phyloP scores from a whole-genome alignment of 2,888 invertebrate genomes.

The Lymantria dispar region DNA sequence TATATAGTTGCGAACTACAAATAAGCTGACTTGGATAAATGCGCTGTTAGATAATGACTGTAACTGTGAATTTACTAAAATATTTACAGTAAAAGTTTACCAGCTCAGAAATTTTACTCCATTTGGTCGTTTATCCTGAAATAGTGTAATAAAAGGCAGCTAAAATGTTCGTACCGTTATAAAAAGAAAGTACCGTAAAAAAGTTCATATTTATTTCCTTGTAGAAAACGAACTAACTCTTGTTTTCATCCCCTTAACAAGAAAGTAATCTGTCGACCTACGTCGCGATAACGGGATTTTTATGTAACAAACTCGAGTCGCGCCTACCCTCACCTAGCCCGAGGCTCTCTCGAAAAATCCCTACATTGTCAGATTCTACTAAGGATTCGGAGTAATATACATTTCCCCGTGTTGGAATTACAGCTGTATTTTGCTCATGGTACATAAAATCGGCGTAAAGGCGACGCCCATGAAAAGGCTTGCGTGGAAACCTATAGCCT shows the following conservation, averaged over 20 bases:
- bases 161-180: conserved; percentile 53
- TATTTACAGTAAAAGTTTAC: conserved; percentile 38
- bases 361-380: conserved; percentile 74
- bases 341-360: conserved; percentile 73
- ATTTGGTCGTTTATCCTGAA: conserved; percentile 38
- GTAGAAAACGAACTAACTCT: conserved; percentile 73
- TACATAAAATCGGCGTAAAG: conserved; percentile 78
- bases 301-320: conserved; percentile 78
- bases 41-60: conserved; percentile 26
- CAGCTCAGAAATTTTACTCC: conserved; percentile 36
- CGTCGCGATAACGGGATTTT: conserved; percentile 80
- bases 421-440: conserved; percentile 73
- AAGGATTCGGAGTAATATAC: conserved; percentile 76
- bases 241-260: conserved; percentile 80
- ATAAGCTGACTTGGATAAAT: conserved; percentile 23
- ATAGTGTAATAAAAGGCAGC: conserved; percentile 46
- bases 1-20: conserved; percentile 19
- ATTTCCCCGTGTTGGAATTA: conserved; percentile 77
- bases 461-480: conserved; percentile 66
- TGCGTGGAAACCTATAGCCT: conserved; percentile 62
- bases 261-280: conserved; percentile 81
- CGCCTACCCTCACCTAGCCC: conserved; percentile 80
- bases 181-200: conserved; percentile 56
- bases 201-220: conserved; percentile 71
- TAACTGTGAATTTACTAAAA: conserved; percentile 33